These are phyloP conservation scores for Fragariocoptes setiger DNA, from an alignment of 1,140 invertebrate species.

Conservation along the genomic window DNA sequence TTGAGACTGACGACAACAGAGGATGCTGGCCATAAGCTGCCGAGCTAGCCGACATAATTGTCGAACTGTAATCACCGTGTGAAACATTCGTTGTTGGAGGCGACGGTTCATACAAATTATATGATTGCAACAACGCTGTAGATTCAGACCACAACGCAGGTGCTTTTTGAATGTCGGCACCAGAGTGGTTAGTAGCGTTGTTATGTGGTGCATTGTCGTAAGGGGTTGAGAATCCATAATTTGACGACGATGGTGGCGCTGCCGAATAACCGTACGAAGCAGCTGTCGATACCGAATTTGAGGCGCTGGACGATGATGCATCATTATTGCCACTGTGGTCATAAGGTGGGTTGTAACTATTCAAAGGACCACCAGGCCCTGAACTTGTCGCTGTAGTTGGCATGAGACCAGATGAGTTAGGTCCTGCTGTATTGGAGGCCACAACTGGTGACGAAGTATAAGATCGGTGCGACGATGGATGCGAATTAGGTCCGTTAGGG, in stretches of 20 bases:
- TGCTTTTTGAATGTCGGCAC: too few relatives aligned
- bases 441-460: neutral
- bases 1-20: neutral
- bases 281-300: too few relatives aligned
- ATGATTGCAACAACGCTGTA: too few relatives aligned
- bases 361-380: neutral
- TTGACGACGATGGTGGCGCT: too few relatives aligned
- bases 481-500: slow-evolving; percentile 7
- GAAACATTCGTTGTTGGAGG: neutral
- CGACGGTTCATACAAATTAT: too few relatives aligned
- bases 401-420: neutral
- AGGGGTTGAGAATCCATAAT: too few relatives aligned
- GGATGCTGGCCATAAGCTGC: neutral
- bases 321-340: neutral
- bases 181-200: too few relatives aligned
- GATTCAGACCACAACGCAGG: too few relatives aligned
- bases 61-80: neutral
- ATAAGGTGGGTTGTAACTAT: neutral
- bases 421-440: neutral
- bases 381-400: neutral
- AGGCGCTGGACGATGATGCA: too few relatives aligned
- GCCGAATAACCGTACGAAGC: too few relatives aligned
- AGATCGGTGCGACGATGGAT: neutral
- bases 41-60: neutral
- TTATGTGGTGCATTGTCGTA: too few relatives aligned